phyloP scores from a whole-genome alignment of 1,140 invertebrate species.

The Lepidurus couesii region DNA sequence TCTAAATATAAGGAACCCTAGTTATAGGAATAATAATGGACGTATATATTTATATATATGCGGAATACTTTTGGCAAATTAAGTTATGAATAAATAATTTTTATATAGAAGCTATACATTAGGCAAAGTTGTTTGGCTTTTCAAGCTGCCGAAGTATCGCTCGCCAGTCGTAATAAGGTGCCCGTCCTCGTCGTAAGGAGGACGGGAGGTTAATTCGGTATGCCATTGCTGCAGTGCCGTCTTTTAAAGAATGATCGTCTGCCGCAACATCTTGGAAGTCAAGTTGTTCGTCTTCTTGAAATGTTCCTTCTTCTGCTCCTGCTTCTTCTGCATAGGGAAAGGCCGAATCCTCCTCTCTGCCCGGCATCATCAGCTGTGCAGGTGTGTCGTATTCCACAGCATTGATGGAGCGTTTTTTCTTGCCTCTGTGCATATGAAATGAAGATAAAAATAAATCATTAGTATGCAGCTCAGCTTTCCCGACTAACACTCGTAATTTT shows the following conservation, averaged over 20 bases:
- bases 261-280: neutral
- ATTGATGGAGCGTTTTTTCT: slow-evolving; percentile 1
- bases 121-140: neutral
- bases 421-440: neutral
- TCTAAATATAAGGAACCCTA: too few relatives aligned
- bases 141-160: neutral
- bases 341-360: neutral
- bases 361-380: neutral
- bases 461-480: neutral
- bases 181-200: neutral
- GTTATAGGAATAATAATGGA: too few relatives aligned
- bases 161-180: neutral
- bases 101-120: neutral
- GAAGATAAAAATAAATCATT: neutral
- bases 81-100: slow-evolving; percentile 9
- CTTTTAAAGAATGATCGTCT: neutral
- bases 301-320: neutral
- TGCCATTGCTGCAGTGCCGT: neutral
- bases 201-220: neutral
- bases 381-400: neutral
- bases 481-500: neutral
- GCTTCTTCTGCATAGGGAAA: neutral
- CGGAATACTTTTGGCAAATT: neutral
- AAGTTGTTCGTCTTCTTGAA: neutral
- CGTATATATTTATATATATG: neutral